These are phyloP conservation scores for Hydroisotoma schaefferi DNA, from an alignment of 2,888 invertebrate genomes.

Conservation along the genomic window DNA sequence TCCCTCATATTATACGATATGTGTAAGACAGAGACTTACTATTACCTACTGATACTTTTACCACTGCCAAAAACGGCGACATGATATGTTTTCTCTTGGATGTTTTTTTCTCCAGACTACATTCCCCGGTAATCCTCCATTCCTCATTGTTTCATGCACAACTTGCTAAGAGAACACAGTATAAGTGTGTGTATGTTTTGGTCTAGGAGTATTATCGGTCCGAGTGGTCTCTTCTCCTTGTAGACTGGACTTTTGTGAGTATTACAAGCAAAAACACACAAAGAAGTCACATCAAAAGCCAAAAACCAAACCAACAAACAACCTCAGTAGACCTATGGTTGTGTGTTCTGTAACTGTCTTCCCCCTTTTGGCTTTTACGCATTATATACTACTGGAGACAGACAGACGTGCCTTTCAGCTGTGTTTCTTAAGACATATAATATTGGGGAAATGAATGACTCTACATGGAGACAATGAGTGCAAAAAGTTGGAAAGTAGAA, in stretches of 20 bases:
- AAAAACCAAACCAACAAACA: slow-evolving; percentile 4
- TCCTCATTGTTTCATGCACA: slow-evolving; percentile 34
- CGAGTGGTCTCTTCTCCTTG: too few relatives aligned
- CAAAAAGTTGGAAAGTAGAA: slow-evolving; percentile 23
- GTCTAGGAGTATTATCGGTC: too few relatives aligned
- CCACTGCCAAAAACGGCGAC: slow-evolving; percentile 44
- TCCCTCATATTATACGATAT: slow-evolving; percentile 12
- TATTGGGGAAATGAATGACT: slow-evolving; percentile 4
- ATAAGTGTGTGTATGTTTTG: too few relatives aligned
- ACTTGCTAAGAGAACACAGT: neutral
- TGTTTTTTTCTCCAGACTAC: slow-evolving; percentile 22
- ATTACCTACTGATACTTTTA: too few relatives aligned
- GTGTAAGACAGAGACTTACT: neutral
- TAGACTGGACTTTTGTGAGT: too few relatives aligned
- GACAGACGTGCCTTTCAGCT: too few relatives aligned
- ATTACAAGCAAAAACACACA: too few relatives aligned
- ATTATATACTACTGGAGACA: neutral
- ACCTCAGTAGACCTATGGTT: too few relatives aligned
- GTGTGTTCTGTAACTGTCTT: neutral
- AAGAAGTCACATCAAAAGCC: slow-evolving; percentile 5
- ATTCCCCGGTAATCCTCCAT: slow-evolving; percentile 34
- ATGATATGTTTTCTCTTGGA: slow-evolving; percentile 37
- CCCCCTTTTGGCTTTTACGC: neutral
- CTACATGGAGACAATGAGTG: slow-evolving; percentile 17
- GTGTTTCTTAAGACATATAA: neutral